Evolutionary conservation across 2,888 invertebrate species (phyloP).

Genomic region (Sphaerophoria taeniata): DNA sequence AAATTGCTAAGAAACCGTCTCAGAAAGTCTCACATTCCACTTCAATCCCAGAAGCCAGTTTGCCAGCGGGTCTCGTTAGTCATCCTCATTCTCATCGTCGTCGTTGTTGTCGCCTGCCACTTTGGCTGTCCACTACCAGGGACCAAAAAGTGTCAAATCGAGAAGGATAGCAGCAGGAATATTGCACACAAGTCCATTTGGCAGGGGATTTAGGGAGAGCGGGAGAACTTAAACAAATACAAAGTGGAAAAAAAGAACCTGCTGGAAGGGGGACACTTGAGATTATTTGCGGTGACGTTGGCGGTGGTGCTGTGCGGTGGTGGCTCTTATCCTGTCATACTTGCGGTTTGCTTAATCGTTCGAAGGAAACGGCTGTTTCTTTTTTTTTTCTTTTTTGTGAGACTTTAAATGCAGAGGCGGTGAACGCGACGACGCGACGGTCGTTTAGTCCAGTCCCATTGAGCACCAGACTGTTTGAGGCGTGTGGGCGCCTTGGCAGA

Average conservation of each 20-base stretch:
- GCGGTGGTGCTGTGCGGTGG: neutral
- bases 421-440: constrained; percentile 23
- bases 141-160: constrained; percentile 32
- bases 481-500: too few species aligned
- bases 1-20: constrained; percentile 51
- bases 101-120: constrained; percentile 38
- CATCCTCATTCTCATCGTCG: constrained; percentile 51
- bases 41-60: constrained; percentile 20
- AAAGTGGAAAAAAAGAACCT: neutral
- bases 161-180: constrained; percentile 23
- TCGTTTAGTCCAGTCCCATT: constrained; percentile 47
- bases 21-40: constrained; percentile 58
- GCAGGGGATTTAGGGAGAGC: neutral
- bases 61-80: constrained; percentile 22
- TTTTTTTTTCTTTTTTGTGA: constrained; percentile 35
- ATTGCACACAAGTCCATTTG: constrained; percentile 15
- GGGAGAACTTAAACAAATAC: neutral
- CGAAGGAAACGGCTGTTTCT: constrained; percentile 59
- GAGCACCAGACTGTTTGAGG: neutral
- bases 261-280: constrained; percentile 49
- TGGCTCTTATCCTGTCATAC: constrained; percentile 61
- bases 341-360: constrained; percentile 62
- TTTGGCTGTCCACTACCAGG: constrained; percentile 22
- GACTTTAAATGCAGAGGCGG: constrained; percentile 6
- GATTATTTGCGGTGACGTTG: constrained; percentile 50